Percentiles rank a stretch among this genome's conserved stretches.
These are phyloP conservation scores for Dermochelys coriacea DNA, from an alignment of 2,797 vertebrate genomes.

Conservation along the genomic window DNA sequence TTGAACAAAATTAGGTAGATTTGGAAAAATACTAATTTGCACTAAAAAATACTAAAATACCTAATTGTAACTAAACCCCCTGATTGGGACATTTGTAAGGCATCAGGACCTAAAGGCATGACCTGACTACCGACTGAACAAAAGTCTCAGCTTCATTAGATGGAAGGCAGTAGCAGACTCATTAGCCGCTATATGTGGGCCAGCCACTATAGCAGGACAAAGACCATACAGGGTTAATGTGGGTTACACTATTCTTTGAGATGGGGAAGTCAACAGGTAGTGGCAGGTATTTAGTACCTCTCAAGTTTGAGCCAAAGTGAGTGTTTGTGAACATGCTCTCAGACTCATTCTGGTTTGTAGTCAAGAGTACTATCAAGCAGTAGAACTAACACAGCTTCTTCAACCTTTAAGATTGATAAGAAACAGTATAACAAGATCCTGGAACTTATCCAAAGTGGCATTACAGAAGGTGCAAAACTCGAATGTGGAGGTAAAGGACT, in stretches of 20 bases:
- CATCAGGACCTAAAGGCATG: not conserved
- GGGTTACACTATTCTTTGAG: not conserved
- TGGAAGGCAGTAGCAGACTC: not conserved
- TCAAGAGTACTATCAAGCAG: not conserved
- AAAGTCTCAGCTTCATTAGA: not conserved
- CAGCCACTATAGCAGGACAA: not conserved
- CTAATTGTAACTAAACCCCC: not conserved
- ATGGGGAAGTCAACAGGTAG: not conserved
- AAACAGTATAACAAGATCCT: slow-evolving; percentile 95
- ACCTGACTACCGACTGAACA: not conserved
- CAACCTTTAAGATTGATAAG: slow-evolving; percentile 88
- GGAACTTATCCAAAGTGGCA: slow-evolving; percentile 94
- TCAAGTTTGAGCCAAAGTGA: not conserved
- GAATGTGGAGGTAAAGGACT: slow-evolving; percentile 96
- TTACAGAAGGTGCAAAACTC: slow-evolving; percentile 95
- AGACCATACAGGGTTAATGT: not conserved
- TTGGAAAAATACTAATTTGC: not conserved
- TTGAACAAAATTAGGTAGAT: not conserved
- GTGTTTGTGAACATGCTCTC: not conserved
- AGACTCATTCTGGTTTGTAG: not conserved
- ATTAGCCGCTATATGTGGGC: not conserved
- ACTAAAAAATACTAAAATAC: not conserved
- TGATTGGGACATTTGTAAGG: not conserved
- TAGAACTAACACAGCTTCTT: not conserved
- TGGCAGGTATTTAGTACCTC: not conserved